A percentile compares a stretch with the other conserved stretches of the same genome.
Conservation (phyloP, 2,113 vertebrate species). For the Isurus oxyrinchus region DNA sequence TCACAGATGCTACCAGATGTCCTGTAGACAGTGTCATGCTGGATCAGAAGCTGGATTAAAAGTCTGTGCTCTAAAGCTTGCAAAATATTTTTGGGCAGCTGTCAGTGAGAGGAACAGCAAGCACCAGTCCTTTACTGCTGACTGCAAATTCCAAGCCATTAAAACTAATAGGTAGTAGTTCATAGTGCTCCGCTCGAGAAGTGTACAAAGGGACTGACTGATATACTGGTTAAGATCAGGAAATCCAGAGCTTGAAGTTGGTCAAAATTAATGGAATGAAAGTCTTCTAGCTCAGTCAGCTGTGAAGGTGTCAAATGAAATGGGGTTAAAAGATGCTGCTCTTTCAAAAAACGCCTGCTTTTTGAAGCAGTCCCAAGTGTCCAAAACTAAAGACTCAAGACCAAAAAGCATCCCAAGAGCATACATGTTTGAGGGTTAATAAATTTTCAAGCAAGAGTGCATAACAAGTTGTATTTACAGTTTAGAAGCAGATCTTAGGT, state of each 20-base stretch:
- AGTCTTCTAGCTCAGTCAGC: not conserved
- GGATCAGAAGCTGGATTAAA: constrained; percentile 4
- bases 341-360: not conserved
- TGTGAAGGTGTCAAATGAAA: not conserved
- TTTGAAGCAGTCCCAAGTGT: too few species aligned
- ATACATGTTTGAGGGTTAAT: not conserved
- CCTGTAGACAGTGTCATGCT: not conserved
- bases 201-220: not conserved
- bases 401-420: not conserved
- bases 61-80: not conserved
- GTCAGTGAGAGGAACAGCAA: not conserved
- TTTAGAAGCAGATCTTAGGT: not conserved
- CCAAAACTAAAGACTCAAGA: too few species aligned
- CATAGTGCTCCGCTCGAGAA: not conserved
- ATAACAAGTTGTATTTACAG: not conserved
- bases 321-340: not conserved
- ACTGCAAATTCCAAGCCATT: not conserved
- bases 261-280: not conserved
- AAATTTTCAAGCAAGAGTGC: not conserved
- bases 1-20: not conserved
- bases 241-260: not conserved
- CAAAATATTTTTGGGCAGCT: not conserved
- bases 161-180: not conserved
- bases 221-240: not conserved
- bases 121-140: not conserved